Evolutionary conservation across 1,140 invertebrate genomes (phyloP).

Genomic region (Ditylenchus dipsaci): DNA sequence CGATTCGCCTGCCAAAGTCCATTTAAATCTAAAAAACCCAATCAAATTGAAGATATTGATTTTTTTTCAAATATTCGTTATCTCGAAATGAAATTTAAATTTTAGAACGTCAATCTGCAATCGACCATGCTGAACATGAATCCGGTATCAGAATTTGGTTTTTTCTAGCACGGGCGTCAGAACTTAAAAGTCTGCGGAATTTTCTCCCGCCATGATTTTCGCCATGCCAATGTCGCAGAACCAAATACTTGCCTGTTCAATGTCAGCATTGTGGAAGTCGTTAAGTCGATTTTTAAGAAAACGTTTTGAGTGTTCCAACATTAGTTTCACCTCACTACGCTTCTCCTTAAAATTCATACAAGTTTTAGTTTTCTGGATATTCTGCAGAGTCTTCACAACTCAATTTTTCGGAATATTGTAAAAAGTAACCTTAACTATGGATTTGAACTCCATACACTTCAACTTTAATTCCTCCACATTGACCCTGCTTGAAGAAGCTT

Average conservation of each 20-base stretch:
- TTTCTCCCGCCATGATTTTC: too few species aligned
- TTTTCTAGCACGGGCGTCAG: too few species aligned
- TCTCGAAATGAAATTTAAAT: too few species aligned
- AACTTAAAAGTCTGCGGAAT: too few species aligned
- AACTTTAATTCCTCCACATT: constrained; percentile 14
- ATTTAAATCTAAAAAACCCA: too few species aligned
- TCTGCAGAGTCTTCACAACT: not conserved
- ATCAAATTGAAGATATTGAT: too few species aligned
- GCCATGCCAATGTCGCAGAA: too few species aligned
- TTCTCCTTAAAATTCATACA: constrained; percentile 5
- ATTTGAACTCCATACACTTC: constrained; percentile 7
- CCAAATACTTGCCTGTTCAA: constrained; percentile 3
- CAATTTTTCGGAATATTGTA: not conserved
- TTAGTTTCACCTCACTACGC: constrained; percentile 8
- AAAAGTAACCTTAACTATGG: constrained; percentile 14
- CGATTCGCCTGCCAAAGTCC: too few species aligned
- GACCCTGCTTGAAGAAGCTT: not conserved
- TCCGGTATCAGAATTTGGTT: too few species aligned
- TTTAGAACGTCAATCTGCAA: too few species aligned
- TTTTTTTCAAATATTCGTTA: too few species aligned
- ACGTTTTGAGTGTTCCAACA: constrained; percentile 8
- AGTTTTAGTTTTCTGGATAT: not conserved
- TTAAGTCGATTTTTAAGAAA: constrained; percentile 6
- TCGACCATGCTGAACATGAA: too few species aligned
- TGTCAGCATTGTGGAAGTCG: constrained; percentile 11